These are phyloP conservation scores for Edolisoma coerulescens DNA, from an alignment of 2,113 vertebrate genomes.

Conservation along the genomic window DNA sequence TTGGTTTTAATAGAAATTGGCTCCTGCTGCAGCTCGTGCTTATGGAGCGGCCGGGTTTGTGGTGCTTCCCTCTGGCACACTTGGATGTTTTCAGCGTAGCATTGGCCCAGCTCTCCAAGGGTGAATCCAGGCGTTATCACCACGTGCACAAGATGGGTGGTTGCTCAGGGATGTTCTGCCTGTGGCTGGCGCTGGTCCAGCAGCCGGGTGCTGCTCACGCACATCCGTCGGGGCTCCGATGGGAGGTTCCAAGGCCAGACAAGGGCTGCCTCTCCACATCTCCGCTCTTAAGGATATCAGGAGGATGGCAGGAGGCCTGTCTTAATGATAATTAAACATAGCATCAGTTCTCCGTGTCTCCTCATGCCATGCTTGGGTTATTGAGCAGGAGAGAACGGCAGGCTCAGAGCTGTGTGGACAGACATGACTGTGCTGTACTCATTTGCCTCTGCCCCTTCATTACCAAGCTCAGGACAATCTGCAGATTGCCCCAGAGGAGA, in stretches of 20 bases:
- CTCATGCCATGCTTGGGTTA: background rate
- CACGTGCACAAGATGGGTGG: background rate
- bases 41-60: accelerated
- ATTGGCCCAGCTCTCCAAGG: background rate
- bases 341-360: background rate
- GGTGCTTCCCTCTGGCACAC: background rate
- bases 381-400: background rate
- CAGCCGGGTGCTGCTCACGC: background rate
- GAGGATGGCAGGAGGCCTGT: background rate
- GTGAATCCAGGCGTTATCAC: background rate
- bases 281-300: background rate
- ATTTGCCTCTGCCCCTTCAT: background rate
- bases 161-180: background rate
- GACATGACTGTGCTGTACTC: background rate
- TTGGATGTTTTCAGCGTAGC: background rate
- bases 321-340: background rate
- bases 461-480: background rate
- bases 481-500: background rate
- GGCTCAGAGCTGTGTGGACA: background rate
- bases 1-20: accelerated
- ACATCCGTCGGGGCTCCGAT: background rate
- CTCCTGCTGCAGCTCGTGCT: background rate
- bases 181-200: background rate
- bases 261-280: background rate
- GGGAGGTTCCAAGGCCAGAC: constrained; percentile 10